These are phyloP conservation scores for Bradysia coprophila DNA, from an alignment of 1,140 invertebrate species.

Conservation along the genomic window DNA sequence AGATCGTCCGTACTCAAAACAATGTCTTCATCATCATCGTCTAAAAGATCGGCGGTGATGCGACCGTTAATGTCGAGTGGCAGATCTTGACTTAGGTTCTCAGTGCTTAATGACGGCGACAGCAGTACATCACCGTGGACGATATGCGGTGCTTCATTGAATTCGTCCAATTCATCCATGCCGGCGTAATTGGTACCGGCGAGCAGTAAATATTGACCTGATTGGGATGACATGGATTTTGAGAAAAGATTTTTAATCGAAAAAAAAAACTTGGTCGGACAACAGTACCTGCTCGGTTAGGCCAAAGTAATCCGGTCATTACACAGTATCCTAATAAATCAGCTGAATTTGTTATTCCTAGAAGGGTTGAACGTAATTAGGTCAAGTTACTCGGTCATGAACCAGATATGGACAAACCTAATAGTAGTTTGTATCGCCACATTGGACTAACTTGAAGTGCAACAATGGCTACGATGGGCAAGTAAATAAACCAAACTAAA, in stretches of 20 bases:
- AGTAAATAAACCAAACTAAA: conserved; percentile 94
- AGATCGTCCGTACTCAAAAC: neutral
- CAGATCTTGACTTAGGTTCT: neutral
- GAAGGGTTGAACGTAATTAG: conserved; percentile 10
- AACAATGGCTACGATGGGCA: conserved; percentile 85
- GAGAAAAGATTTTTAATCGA: no score
- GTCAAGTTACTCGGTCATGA: no score
- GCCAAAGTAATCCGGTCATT: conserved; percentile 87
- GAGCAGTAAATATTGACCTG: conserved; percentile 77
- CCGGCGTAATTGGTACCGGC: conserved; percentile 41
- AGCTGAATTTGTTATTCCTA: conserved; percentile 84
- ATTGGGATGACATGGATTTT: no score
- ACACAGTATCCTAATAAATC: conserved; percentile 88
- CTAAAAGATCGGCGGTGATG: neutral
- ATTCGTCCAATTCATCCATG: conserved; percentile 74
- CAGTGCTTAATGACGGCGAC: neutral
- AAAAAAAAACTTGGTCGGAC: no score
- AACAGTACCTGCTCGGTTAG: conserved; percentile 66
- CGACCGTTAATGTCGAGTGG: neutral
- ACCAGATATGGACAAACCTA: no score
- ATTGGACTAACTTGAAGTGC: conserved; percentile 82
- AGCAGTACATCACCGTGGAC: conserved; percentile 5
- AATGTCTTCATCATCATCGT: neutral
- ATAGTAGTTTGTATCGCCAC: conserved; percentile 86
- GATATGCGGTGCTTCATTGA: conserved; percentile 74